phyloP scores from a whole-genome alignment of 2,888 invertebrate species.

The Odontothrips loti region DNA sequence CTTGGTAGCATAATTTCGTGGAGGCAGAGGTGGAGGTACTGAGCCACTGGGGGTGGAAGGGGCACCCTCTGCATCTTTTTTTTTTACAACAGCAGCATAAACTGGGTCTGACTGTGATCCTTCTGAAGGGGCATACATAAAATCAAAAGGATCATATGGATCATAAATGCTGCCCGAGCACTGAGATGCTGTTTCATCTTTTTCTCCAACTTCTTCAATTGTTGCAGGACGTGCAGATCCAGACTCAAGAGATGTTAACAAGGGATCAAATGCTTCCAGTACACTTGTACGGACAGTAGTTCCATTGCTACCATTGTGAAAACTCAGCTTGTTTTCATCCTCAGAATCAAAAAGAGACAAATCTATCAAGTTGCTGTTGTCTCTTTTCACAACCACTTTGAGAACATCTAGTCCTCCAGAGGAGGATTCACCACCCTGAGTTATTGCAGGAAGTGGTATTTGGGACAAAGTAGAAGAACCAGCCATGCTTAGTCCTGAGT shows the following conservation, averaged over 20 bases:
- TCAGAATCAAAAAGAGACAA: constrained; percentile 48
- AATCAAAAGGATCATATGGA: constrained; percentile 74
- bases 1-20: constrained; percentile 49
- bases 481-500: background rate
- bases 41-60: background rate
- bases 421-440: background rate
- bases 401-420: constrained; percentile 43
- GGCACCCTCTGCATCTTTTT: constrained; percentile 32
- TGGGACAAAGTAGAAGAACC: background rate
- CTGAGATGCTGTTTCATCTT: constrained; percentile 42
- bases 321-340: constrained; percentile 28
- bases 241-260: constrained; percentile 50
- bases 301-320: constrained; percentile 43
- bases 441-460: background rate
- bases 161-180: constrained; percentile 65
- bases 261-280: constrained; percentile 82
- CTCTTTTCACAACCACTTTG: constrained; percentile 49
- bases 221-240: background rate
- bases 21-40: constrained; percentile 58
- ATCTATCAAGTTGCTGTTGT: constrained; percentile 57
- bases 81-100: constrained; percentile 62
- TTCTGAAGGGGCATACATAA: constrained; percentile 61
- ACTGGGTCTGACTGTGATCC: constrained; percentile 63
- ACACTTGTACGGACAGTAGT: constrained; percentile 62
- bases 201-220: background rate